Evolutionary conservation across 2,797 vertebrate genomes (phyloP).

Genomic region (Macroramphosus scolopax): DNA sequence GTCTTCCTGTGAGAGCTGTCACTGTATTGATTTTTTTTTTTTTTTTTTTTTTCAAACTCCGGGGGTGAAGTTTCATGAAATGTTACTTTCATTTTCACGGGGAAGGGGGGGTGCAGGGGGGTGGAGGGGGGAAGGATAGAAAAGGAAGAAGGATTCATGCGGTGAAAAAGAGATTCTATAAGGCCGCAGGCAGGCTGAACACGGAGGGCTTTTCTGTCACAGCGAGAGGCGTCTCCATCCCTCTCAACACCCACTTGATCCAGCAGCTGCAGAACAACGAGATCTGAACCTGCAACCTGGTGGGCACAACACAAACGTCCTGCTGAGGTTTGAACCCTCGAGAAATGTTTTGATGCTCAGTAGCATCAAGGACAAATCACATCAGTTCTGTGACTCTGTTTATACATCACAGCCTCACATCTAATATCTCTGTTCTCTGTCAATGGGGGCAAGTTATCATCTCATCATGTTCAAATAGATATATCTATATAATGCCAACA

Average conservation of each 20-base stretch:
- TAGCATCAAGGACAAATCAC: slow-evolving; percentile 1
- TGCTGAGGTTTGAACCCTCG: slow-evolving; percentile 22
- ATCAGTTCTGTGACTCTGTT: no score
- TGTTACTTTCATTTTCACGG: slow-evolving; percentile 72
- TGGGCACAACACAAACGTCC: slow-evolving; percentile 19
- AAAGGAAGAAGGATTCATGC: slow-evolving; percentile 48
- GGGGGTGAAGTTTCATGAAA: slow-evolving; percentile 66
- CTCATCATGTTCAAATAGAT: no score
- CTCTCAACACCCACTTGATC: slow-evolving; percentile 16
- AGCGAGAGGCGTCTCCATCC: slow-evolving; percentile 30
- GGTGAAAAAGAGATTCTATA: slow-evolving; percentile 42
- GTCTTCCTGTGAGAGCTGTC: slow-evolving; percentile 52
- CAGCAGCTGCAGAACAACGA: no score
- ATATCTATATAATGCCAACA: no score
- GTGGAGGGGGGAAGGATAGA: slow-evolving; percentile 51
- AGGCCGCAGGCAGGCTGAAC: slow-evolving; percentile 37
- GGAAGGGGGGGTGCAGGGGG: no score
- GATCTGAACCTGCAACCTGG: slow-evolving; percentile 24
- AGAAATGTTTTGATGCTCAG: no score
- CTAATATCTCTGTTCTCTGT: no score
- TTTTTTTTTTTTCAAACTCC: slow-evolving; percentile 60
- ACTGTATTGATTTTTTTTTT: slow-evolving; percentile 70
- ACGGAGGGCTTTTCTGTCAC: slow-evolving; percentile 48
- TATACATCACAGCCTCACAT: no score
- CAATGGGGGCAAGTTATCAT: no score